phyloP scores from a whole-genome alignment of 2,888 invertebrate genomes.

The Cantharis rustica region DNA sequence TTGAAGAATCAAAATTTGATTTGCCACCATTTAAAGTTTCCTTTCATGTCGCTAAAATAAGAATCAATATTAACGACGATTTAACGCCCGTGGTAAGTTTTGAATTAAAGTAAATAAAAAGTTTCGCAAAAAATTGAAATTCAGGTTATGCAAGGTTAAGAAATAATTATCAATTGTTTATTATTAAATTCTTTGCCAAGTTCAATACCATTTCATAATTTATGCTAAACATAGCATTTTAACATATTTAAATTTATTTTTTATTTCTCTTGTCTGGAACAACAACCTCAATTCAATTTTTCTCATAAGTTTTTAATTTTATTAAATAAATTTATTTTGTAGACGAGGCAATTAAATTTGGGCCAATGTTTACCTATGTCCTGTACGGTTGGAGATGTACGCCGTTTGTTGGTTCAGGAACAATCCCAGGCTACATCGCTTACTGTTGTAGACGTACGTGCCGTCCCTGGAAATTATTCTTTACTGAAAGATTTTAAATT shows the following conservation, averaged over 20 bases:
- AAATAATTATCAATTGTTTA: neutral
- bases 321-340: constrained; percentile 40
- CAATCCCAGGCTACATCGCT: constrained; percentile 52
- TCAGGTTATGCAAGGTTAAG: neutral
- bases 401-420: constrained; percentile 52
- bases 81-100: constrained; percentile 52
- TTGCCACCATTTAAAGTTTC: constrained; percentile 65
- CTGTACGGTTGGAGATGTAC: constrained; percentile 64
- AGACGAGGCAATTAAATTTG: constrained; percentile 71
- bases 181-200: neutral
- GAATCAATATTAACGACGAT: constrained; percentile 49
- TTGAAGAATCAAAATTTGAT: constrained; percentile 58
- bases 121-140: neutral
- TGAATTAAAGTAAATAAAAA: neutral
- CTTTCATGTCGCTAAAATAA: constrained; percentile 64
- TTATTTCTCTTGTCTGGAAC: neutral
- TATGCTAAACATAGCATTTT: neutral
- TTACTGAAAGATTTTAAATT: constrained; percentile 68
- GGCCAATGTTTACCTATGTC: constrained; percentile 77
- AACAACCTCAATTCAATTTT: neutral
- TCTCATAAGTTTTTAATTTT: neutral
- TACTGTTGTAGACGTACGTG: constrained; percentile 64
- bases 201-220: neutral
- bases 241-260: neutral
- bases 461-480: constrained; percentile 72